Percentiles rank a stretch among this genome's conserved stretches.
These are phyloP conservation scores for Junco hyemalis DNA, from an alignment of 2,113 vertebrate species.

Conservation along the genomic window DNA sequence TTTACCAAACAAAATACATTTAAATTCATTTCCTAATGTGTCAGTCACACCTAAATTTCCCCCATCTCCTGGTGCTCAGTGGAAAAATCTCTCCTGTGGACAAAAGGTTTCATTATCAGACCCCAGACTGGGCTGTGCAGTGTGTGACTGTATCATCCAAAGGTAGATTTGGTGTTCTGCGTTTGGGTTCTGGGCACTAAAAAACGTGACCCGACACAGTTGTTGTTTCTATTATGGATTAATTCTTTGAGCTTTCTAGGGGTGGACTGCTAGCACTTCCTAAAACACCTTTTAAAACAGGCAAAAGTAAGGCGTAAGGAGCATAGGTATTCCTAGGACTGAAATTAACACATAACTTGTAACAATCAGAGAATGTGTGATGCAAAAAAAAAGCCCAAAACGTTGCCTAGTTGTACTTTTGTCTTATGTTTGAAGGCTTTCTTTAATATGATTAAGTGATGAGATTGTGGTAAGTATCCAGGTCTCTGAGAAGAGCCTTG, in stretches of 20 bases:
- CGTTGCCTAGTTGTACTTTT: not conserved
- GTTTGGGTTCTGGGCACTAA: not conserved
- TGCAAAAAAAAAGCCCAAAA: not conserved
- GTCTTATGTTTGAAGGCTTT: not conserved
- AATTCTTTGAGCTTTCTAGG: not conserved
- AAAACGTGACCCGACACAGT: fast-evolving
- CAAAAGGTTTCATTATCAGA: not conserved
- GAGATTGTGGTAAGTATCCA: not conserved
- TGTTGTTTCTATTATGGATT: not conserved
- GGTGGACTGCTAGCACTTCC: not conserved
- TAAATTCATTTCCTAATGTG: not conserved
- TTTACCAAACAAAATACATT: not conserved
- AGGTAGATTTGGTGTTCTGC: not conserved
- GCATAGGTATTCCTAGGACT: not conserved
- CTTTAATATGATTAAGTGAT: not conserved
- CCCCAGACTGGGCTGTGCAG: not conserved
- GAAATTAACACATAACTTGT: not conserved
- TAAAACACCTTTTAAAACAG: not conserved
- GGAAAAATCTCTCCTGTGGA: not conserved
- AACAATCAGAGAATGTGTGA: not conserved
- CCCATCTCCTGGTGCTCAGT: not conserved
- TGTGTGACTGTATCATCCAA: not conserved
- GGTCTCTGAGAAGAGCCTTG: not conserved
- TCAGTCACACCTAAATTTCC: not conserved
- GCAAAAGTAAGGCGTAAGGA: not conserved